Evolutionary conservation across 2,888 invertebrate genomes (phyloP).

Genomic region (Chironomus riparius): DNA sequence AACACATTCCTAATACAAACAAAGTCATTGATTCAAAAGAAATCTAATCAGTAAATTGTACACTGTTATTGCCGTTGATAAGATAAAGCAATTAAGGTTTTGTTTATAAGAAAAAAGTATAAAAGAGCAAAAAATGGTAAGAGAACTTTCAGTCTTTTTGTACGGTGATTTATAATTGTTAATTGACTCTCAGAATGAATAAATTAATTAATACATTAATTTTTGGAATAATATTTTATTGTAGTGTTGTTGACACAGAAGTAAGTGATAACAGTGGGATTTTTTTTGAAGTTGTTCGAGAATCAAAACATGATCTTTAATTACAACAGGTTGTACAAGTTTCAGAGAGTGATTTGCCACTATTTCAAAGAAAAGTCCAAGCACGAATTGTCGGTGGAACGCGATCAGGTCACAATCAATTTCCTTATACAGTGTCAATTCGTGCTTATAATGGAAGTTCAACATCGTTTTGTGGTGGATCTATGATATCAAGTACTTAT

Average conservation of each 20-base stretch:
- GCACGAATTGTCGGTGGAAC: conserved; percentile 5
- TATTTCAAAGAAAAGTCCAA: neutral
- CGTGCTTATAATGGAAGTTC: neutral
- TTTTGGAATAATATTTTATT: neutral
- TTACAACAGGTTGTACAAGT: neutral
- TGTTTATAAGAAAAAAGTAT: neutral
- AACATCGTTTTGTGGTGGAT: conserved; percentile 5
- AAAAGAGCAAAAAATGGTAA: neutral
- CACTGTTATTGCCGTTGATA: neutral
- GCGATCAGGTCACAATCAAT: neutral
- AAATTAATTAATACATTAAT: neutral
- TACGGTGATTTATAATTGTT: neutral
- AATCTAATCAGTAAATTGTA: neutral
- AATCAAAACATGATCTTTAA: neutral
- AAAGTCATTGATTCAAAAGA: neutral
- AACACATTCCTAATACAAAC: neutral
- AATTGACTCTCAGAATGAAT: neutral
- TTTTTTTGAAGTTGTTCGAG: too few species aligned
- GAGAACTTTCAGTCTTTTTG: neutral
- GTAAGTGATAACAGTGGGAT: neutral
- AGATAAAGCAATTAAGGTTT: neutral
- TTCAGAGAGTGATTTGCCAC: neutral
- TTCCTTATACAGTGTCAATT: conserved; percentile 10
- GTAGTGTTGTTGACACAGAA: neutral
- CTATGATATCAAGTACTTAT: neutral